These are phyloP conservation scores for Crambe crambe DNA, from an alignment of 37 sponge, comb jelly and placozoan genomes.

Conservation along the genomic window DNA sequence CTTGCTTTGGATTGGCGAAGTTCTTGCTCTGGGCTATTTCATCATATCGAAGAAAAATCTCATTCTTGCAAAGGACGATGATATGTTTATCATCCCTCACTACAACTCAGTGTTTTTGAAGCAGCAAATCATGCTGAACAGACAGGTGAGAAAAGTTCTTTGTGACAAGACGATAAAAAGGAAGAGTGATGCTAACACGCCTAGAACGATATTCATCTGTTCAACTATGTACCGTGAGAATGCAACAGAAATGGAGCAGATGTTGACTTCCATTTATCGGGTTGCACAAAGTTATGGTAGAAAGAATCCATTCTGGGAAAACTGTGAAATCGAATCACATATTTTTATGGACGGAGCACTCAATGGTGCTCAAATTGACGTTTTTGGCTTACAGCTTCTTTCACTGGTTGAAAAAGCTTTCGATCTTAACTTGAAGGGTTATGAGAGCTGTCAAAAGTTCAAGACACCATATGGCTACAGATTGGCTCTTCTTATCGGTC, in stretches of 20 bases:
- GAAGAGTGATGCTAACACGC: neutral
- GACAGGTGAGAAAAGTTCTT: conserved; percentile 24
- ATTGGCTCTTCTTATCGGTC: conserved; percentile 36
- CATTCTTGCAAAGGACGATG: conserved; percentile 64
- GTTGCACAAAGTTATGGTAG: conserved; percentile 39
- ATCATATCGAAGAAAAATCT: conserved; percentile 47
- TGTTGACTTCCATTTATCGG: conserved; percentile 73
- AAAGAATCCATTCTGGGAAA: neutral
- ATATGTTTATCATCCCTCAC: conserved; percentile 75
- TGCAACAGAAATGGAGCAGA: conserved; percentile 69
- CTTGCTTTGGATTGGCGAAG: conserved; percentile 60
- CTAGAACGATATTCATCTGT: conserved; percentile 71
- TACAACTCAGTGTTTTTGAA: conserved; percentile 75
- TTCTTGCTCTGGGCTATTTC: conserved; percentile 45
- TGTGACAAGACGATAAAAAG: neutral
- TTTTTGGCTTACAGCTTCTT: conserved; percentile 77
- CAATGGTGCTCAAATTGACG: conserved; percentile 52
- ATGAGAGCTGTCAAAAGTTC: conserved; percentile 30
- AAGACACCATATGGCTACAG: conserved; percentile 83
- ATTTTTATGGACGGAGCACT: conserved; percentile 85
- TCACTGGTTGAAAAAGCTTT: conserved; percentile 71
- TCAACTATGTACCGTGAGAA: conserved; percentile 89
- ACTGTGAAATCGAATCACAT: conserved; percentile 71
- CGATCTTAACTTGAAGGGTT: conserved; percentile 14
- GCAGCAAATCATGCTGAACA: conserved; percentile 71